Evolutionary conservation across 2,888 invertebrate genomes (phyloP), one percentile per base, ranked within the genome.

Genomic region (Parascotia fuliginaria): DNA sequence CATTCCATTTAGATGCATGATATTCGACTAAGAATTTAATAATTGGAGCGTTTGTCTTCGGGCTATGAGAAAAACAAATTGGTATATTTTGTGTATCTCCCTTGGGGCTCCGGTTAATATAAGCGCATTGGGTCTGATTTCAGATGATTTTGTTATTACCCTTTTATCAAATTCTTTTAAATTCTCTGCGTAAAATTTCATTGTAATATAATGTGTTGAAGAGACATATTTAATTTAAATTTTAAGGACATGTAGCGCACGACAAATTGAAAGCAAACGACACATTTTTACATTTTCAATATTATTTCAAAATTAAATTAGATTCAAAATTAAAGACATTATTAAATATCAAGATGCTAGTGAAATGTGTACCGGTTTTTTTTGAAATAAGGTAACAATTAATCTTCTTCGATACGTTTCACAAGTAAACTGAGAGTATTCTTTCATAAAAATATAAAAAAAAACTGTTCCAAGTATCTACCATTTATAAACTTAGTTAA

Each of bases 1-100:
- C 70, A 79, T 83, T 79, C 81, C 75, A 52, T 61, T 55, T 46
- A 54, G 60, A 74, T 77, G 59, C 72, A 77, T 71, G 66, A 73
- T 77, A 77, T 78, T 74, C 71, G 69, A 75, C 68, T 62, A 74
- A 77, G 85, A 89, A 88, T 89, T 87, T 84, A 79, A 87, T 91
- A 88, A 89, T 88, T 86, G 85, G 79, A 75, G 78, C 77, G 80
- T 75, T 69, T 77, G 75, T 76, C 76, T 71, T 67, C 63, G 69
- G 81, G 81, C 75, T 75, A 73, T 59, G 68, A 79, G 72, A 87
- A 87, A 86, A 85, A 85, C 75, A 75, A 82, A 80, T 77, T 77
- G 76, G 77, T 77, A 78, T 81, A 74, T 74, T 74, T 77, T 69
- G 70, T 72, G 67, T 67, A 67, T 69, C 55, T 64, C 70, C 81